A percentile compares a stretch with the other conserved stretches of the same genome.
phyloP scores from a whole-genome alignment of 2,888 invertebrate genomes.

The Campopleginae sp. region DNA sequence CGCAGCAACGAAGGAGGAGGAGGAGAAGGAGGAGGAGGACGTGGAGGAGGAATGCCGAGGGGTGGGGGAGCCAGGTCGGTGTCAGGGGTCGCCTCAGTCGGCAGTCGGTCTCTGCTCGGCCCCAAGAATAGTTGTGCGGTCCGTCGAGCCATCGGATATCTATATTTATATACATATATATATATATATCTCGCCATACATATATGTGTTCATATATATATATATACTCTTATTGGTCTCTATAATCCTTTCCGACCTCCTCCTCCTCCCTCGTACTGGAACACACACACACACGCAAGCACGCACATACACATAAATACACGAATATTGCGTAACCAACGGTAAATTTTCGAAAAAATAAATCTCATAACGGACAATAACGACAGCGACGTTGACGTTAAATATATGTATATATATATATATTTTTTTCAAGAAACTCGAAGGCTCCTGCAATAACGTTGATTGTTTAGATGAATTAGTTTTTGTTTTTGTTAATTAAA shows the following conservation, averaged over 20 bases:
- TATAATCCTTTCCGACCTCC: slow-evolving; percentile 21
- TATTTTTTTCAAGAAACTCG: slow-evolving; percentile 23
- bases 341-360: slow-evolving; percentile 28
- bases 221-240: slow-evolving; percentile 28
- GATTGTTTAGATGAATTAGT: not conserved
- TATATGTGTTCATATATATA: slow-evolving; percentile 13
- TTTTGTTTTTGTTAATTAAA: not conserved
- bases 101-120: slow-evolving; percentile 84
- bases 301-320: slow-evolving; percentile 4
- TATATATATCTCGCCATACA: not conserved
- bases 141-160: slow-evolving; percentile 72
- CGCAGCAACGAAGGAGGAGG: slow-evolving; percentile 14
- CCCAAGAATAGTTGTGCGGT: slow-evolving; percentile 81
- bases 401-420: no score
- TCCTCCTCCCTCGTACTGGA: slow-evolving; percentile 8
- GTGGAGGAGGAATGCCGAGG: slow-evolving; percentile 57
- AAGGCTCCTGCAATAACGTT: slow-evolving; percentile 20
- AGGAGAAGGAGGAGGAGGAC: slow-evolving; percentile 55
- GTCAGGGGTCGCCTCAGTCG: slow-evolving; percentile 84
- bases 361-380: slow-evolving; percentile 6
- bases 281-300: not conserved
- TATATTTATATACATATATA: slow-evolving; percentile 23
- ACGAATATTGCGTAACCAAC: not conserved
- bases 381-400: slow-evolving; percentile 11
- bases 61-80: slow-evolving; percentile 80